Evolutionary conservation across 2,113 vertebrate species (phyloP).

Genomic region (Cariama cristata): DNA sequence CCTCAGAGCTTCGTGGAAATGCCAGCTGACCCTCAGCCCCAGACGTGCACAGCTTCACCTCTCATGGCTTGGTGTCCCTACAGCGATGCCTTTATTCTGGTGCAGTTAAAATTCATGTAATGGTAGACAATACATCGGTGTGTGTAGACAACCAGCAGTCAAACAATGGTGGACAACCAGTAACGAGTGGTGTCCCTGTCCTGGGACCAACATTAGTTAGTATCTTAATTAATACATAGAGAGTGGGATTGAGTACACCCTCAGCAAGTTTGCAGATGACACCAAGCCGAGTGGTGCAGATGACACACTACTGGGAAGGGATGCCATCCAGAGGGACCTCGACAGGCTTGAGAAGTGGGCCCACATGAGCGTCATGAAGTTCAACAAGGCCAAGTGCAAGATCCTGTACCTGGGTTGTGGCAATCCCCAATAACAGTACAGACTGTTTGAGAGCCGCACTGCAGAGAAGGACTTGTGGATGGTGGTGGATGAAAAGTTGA

Average conservation of each 20-base stretch:
- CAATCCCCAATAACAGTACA: not conserved
- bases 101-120: not conserved
- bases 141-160: too few species aligned
- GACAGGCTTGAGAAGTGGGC: not conserved
- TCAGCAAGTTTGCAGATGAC: not conserved
- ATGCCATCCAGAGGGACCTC: not conserved
- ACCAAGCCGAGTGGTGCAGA: not conserved
- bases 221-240: not conserved
- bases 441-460: not conserved
- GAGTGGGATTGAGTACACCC: not conserved
- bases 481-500: not conserved
- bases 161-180: not conserved
- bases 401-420: not conserved
- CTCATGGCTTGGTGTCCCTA: not conserved
- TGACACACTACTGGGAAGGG: not conserved
- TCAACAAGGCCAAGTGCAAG: not conserved
- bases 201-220: not conserved
- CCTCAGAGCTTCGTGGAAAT: not conserved
- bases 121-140: fast-evolving
- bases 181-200: not conserved
- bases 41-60: not conserved
- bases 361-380: not conserved
- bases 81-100: not conserved
- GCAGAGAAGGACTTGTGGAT: not conserved
- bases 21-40: not conserved